phyloP scores from a whole-genome alignment of 2,888 invertebrate species.

The Mechanitis mazaeus region DNA sequence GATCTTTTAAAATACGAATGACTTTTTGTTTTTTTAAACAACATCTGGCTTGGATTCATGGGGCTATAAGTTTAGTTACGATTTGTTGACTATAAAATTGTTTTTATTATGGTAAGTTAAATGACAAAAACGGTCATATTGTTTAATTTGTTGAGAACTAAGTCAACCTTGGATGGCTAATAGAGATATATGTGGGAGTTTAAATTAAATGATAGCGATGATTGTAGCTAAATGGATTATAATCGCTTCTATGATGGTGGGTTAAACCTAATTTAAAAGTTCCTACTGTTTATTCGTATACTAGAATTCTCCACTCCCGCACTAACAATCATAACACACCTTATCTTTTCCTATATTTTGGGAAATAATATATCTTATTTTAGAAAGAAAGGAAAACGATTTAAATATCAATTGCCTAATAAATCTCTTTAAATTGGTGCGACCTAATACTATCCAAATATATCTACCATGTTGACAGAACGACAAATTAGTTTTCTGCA shows the following conservation, averaged over 20 bases:
- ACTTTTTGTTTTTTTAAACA: slow-evolving; percentile 36
- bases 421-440: slow-evolving; percentile 4
- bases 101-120: slow-evolving; percentile 37
- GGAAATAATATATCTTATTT: too few relatives aligned
- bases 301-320: background rate
- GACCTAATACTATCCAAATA: slow-evolving; percentile 25
- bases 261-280: background rate
- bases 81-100: slow-evolving; percentile 46
- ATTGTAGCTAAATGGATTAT: slow-evolving; percentile 25
- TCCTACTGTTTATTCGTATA: background rate
- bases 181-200: slow-evolving; percentile 21
- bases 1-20: slow-evolving; percentile 18
- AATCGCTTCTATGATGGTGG: slow-evolving; percentile 19
- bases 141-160: slow-evolving; percentile 38
- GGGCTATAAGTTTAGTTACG: slow-evolving; percentile 38
- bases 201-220: slow-evolving; percentile 27
- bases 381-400: background rate
- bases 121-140: slow-evolving; percentile 39
- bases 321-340: background rate
- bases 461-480: slow-evolving; percentile 60
- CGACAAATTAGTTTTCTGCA: slow-evolving; percentile 63
- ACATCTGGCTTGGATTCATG: slow-evolving; percentile 52
- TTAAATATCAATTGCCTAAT: slow-evolving; percentile 6
- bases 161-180: slow-evolving; percentile 23
- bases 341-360: too few relatives aligned